Evolutionary conservation across 1,140 invertebrate genomes (phyloP).

Genomic region (Heliothis subflexa): DNA sequence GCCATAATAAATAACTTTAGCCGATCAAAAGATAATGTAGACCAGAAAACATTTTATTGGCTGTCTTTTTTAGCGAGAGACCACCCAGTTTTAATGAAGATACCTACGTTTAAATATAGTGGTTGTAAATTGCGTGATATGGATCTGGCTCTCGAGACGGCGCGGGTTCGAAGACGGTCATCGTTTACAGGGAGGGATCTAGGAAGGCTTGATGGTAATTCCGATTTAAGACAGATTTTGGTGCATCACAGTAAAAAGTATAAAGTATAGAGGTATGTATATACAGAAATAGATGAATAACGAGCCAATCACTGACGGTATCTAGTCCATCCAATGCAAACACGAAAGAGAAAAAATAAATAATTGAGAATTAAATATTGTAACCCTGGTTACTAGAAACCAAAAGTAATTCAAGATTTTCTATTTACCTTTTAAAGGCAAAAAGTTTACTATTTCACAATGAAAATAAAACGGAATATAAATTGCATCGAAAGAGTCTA

Average conservation of each 20-base stretch:
- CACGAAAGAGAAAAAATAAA: too few species aligned
- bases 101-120: constrained; percentile 57
- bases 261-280: too few species aligned
- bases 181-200: constrained; percentile 11
- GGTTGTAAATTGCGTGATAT: constrained; percentile 49
- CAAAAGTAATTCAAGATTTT: too few species aligned
- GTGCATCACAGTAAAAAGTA: not conserved
- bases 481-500: not conserved
- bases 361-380: too few species aligned
- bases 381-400: too few species aligned
- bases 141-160: constrained; percentile 51
- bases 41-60: constrained; percentile 13
- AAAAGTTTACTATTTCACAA: too few species aligned
- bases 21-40: constrained; percentile 18
- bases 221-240: too few species aligned
- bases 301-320: too few species aligned
- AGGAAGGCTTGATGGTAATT: not conserved
- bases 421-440: too few species aligned
- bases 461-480: not conserved
- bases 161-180: constrained; percentile 56
- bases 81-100: constrained; percentile 48
- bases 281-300: too few species aligned
- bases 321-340: too few species aligned
- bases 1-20: constrained; percentile 9
- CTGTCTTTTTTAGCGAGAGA: constrained; percentile 11